Evolutionary conservation across 2,888 invertebrate genomes (phyloP).

Genomic region (Drosophila flavopinicola): DNA sequence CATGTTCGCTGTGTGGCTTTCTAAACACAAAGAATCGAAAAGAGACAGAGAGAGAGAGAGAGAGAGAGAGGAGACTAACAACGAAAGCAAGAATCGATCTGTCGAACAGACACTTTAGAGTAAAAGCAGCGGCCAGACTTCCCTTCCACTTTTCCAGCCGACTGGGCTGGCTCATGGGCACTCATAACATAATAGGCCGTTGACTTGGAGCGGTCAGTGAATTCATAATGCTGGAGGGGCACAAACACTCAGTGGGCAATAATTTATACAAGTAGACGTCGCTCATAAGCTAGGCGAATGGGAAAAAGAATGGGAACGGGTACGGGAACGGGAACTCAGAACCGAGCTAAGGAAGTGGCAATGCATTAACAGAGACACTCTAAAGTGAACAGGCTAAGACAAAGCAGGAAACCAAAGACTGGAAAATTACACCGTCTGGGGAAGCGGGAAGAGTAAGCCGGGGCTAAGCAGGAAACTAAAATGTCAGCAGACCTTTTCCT

Average conservation of each 20-base stretch:
- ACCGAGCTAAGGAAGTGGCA: slow-evolving; percentile 66
- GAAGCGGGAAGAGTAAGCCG: slow-evolving; percentile 9
- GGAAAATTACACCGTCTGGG: slow-evolving; percentile 68
- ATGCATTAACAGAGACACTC: slow-evolving; percentile 66
- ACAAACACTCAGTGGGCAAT: slow-evolving; percentile 72
- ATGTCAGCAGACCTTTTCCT: slow-evolving; percentile 54
- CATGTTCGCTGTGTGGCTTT: slow-evolving; percentile 37
- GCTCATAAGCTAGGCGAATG: slow-evolving; percentile 37
- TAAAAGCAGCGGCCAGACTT: slow-evolving; percentile 56
- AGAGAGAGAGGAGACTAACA: slow-evolving; percentile 22
- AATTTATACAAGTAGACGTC: slow-evolving; percentile 71
- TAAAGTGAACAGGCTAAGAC: slow-evolving; percentile 59
- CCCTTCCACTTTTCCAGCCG: slow-evolving; percentile 44
- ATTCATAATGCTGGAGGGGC: slow-evolving; percentile 70
- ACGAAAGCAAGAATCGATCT: slow-evolving; percentile 59
- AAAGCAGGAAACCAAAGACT: slow-evolving; percentile 79
- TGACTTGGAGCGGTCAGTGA: slow-evolving; percentile 81
- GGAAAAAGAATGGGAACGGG: slow-evolving; percentile 14
- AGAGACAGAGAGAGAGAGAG: neutral
- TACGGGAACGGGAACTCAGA: slow-evolving; percentile 24
- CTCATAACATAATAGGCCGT: slow-evolving; percentile 77
- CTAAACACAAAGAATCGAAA: slow-evolving; percentile 34
- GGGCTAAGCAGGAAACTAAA: slow-evolving; percentile 1
- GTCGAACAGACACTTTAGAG: slow-evolving; percentile 18
- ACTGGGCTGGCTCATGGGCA: slow-evolving; percentile 3